A percentile compares a stretch with the other conserved stretches of the same genome.
Conservation (phyloP, 2,888 invertebrate species). For the Drosophila paracracens region DNA sequence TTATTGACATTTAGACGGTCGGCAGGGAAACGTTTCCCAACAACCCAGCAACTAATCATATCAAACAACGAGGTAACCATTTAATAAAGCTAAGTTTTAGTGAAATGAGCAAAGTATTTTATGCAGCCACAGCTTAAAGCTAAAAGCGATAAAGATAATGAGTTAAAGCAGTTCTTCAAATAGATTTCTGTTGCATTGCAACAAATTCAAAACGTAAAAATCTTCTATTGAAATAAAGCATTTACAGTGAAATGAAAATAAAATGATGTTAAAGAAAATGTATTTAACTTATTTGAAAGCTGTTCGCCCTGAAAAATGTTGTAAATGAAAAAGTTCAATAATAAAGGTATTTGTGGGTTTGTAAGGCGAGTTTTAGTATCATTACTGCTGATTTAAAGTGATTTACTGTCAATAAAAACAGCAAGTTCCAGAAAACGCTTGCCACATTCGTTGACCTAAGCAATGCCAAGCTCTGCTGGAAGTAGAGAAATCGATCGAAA, state of each 20-base stretch:
- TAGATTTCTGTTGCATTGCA: neutral
- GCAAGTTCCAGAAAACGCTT: neutral
- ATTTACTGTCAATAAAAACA: neutral
- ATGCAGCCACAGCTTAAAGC: conserved; percentile 10
- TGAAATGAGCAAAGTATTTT: neutral
- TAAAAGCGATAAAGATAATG: neutral
- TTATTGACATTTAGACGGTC: conserved; percentile 32
- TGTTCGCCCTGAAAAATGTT: neutral
- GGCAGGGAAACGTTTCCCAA: conserved; percentile 1
- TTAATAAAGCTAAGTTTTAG: neutral
- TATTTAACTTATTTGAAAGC: neutral
- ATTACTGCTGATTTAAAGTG: neutral
- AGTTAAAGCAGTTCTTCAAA: neutral
- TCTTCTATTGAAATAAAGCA: neutral
- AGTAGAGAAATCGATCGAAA: neutral
- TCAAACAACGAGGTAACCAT: neutral
- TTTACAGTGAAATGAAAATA: neutral
- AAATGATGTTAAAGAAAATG: neutral
- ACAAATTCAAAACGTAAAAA: neutral
- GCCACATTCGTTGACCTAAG: neutral
- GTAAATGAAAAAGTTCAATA: neutral
- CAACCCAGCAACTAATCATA: neutral
- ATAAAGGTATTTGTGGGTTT: neutral
- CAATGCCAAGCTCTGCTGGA: neutral
- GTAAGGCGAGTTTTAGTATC: neutral